These are phyloP conservation scores for Dryomyza anilis DNA, from an alignment of 2,888 invertebrate genomes.

Conservation along the genomic window DNA sequence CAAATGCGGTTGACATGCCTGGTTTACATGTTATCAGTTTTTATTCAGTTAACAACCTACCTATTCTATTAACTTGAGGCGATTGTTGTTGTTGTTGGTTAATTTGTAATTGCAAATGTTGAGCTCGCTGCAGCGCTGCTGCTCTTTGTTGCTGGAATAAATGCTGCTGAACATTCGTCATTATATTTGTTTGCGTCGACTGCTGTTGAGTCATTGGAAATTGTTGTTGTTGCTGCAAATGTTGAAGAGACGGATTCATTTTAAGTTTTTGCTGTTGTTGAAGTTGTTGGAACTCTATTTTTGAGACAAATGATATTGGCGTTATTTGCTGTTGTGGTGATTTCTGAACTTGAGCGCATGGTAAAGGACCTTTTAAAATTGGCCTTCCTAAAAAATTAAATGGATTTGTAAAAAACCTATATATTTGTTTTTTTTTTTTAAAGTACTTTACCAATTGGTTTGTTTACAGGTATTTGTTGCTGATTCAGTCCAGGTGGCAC, in stretches of 20 bases:
- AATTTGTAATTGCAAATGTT: constrained; percentile 37
- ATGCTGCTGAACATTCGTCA: constrained; percentile 54
- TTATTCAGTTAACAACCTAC: no score
- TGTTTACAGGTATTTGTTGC: constrained; percentile 35
- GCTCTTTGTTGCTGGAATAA: constrained; percentile 47
- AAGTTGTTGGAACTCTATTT: constrained; percentile 52
- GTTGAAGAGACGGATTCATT: constrained; percentile 33
- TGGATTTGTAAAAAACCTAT: constrained; percentile 5
- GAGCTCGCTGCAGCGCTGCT: constrained; percentile 48
- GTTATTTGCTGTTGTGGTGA: constrained; percentile 34
- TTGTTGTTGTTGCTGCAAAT: constrained; percentile 34
- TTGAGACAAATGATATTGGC: constrained; percentile 44
- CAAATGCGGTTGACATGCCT: no score
- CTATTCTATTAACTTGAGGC: constrained; percentile 3
- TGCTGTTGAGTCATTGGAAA: constrained; percentile 44
- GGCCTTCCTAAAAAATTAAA: constrained; percentile 51
- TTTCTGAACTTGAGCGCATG: constrained; percentile 16
- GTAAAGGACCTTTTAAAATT: constrained; percentile 55
- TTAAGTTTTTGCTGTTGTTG: constrained; percentile 47
- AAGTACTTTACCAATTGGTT: constrained; percentile 40
- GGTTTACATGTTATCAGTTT: no score
- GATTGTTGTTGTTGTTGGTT: constrained; percentile 51
- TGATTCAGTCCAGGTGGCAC: constrained; percentile 23
- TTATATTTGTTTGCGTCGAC: constrained; percentile 41
- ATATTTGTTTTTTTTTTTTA: neutral